Evolutionary conservation across 2,113 vertebrate genomes (phyloP), one percentile per base, ranked within the genome.

Genomic region (Brachionichthys hirsutus): DNA sequence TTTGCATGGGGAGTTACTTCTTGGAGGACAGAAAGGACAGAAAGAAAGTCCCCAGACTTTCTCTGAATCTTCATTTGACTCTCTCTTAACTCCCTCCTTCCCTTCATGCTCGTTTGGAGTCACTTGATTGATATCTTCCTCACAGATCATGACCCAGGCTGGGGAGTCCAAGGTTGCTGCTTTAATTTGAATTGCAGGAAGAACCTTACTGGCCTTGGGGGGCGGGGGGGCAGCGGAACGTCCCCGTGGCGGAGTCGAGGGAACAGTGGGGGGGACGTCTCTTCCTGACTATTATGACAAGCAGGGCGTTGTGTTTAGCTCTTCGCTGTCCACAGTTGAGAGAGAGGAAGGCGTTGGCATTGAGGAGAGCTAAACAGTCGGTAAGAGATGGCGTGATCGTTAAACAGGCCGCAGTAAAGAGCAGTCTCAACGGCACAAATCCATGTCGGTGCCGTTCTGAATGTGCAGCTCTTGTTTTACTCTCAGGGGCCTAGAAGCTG

Each of bases 111-210:
- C 73, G 81, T 85, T 88, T 83, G 82, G 69, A 76, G 66, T 74
- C 7, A 18, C 60, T 61, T 88, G 86, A 90, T 85, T 85, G 80
- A 89, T 88, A 71, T 86, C 84, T 82, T 84, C 84, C 75, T 83
- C 68, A 12, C 64, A 67, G 73, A 75, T 75, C 52, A 13, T 9
- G 45, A 77, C 81, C 75, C 69, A 41, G 45, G 56, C 62, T 53
- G 18, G 6, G n/a, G 59, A 64, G 73, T 84, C 84, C 86, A 87
- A 86, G 88, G 84, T 85, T 75, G 74, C 56, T 44, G 77, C 62
- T 75, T 77, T 76, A 82, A 87, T 87, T 88, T 87, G 87, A 84
- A 88, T 83, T 75, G 81, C 87, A 89, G 88, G 85, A 91, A 89
- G 81, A 75, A 66, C 84, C 64, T 73, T 18, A 63, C 56, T 53